Evolutionary conservation across 2,888 invertebrate species (phyloP).

Genomic region (Pantelozetes paolii): DNA sequence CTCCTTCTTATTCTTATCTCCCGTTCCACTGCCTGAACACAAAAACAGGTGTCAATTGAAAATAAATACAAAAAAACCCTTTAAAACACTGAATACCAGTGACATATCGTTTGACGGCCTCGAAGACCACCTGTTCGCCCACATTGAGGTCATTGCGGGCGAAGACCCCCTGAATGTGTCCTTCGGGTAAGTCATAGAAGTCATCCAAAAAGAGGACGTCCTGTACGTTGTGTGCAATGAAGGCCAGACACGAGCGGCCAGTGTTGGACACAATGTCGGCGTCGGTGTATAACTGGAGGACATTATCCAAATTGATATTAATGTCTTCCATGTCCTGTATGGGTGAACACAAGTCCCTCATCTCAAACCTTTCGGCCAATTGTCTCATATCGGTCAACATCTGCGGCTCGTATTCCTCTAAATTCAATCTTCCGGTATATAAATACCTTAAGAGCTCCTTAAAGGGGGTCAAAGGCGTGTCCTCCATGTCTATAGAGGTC

Average conservation of each 20-base stretch:
- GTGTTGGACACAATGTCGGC: not conserved
- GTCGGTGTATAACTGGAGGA: not conserved
- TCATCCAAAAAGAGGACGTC: conserved; percentile 18
- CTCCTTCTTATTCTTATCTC: not conserved
- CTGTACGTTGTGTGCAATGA: conserved; percentile 18
- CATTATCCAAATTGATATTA: not conserved
- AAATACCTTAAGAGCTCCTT: conserved; percentile 11
- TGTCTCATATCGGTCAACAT: conserved; percentile 21
- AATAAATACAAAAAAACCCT: not conserved
- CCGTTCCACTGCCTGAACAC: not conserved
- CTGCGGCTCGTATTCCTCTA: conserved; percentile 6
- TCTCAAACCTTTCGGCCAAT: conserved; percentile 14
- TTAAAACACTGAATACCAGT: not conserved
- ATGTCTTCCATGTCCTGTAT: not conserved
- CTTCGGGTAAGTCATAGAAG: not conserved
- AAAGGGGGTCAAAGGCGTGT: conserved; percentile 8
- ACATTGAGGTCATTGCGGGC: not conserved
- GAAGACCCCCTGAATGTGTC: not conserved
- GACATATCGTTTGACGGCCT: conserved; percentile 8
- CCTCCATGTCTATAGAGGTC: not conserved
- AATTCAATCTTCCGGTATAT: conserved; percentile 5
- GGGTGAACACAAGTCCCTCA: not conserved
- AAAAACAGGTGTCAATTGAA: not conserved
- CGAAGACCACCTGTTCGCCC: conserved; percentile 2
- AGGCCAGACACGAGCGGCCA: not conserved